phyloP scores from a whole-genome alignment of 2,797 vertebrate genomes.

The Hydrolagus colliei region DNA sequence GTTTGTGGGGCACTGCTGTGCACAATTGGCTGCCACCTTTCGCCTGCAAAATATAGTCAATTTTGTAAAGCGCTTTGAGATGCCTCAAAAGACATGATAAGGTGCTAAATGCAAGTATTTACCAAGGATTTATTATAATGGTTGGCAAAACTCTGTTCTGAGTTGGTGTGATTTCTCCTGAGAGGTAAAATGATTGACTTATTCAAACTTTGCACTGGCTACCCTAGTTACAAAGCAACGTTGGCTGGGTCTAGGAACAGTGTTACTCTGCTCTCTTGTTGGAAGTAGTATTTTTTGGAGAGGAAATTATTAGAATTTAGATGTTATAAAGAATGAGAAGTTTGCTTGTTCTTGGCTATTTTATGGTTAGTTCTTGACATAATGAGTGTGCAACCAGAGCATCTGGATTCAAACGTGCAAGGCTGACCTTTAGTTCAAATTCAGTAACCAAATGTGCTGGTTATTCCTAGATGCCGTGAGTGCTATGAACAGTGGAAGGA shows the following conservation, averaged over 20 bases:
- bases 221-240: neutral
- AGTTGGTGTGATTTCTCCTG: neutral
- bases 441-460: conserved; percentile 16
- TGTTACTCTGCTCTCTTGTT: neutral
- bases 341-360: too few relatives aligned
- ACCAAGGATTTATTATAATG: neutral
- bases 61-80: too few relatives aligned
- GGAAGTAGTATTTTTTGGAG: neutral
- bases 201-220: neutral
- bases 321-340: too few relatives aligned
- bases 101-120: neutral
- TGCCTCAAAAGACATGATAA: too few relatives aligned
- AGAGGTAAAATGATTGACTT: neutral
- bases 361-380: neutral
- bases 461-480: conserved; percentile 53
- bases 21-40: too few relatives aligned
- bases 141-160: neutral
- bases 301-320: too few relatives aligned
- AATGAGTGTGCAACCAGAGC: conserved; percentile 13
- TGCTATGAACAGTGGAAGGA: conserved; percentile 59
- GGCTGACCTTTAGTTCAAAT: neutral
- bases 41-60: too few relatives aligned
- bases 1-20: too few relatives aligned
- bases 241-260: neutral
- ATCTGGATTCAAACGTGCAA: too few relatives aligned